Evolutionary conservation across 2,888 invertebrate genomes (phyloP).

Genomic region (Penaeus monodon): DNA sequence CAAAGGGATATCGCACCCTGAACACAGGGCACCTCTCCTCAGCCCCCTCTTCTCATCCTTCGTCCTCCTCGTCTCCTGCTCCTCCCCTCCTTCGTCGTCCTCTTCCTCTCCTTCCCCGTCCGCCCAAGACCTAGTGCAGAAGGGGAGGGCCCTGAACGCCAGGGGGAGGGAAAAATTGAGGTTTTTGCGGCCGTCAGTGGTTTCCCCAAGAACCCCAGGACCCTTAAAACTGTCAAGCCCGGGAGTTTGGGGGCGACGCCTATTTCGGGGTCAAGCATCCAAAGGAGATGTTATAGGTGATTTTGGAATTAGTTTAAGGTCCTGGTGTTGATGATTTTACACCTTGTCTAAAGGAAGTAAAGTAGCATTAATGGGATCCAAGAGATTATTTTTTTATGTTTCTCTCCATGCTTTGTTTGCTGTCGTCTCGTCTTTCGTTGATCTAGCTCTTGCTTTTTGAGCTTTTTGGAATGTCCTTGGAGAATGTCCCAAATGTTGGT

Average conservation of each 20-base stretch:
- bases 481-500: no score
- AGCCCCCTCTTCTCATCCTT: slow-evolving; percentile 13
- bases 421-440: no score
- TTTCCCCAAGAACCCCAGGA: slow-evolving; percentile 79
- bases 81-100: slow-evolving; percentile 27
- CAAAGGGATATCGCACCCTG: slow-evolving; percentile 61
- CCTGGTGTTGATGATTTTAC: no score
- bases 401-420: no score
- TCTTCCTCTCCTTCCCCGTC: slow-evolving; percentile 28
- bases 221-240: slow-evolving; percentile 60
- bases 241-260: slow-evolving; percentile 98
- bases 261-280: slow-evolving; percentile 86
- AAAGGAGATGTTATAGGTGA: slow-evolving; percentile 93
- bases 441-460: no score
- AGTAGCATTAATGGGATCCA: no score
- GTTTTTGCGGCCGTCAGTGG: slow-evolving; percentile 89
- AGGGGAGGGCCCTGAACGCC: background rate
- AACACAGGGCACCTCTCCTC: slow-evolving; percentile 12
- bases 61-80: slow-evolving; percentile 13
- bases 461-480: no score
- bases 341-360: no score
- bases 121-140: slow-evolving; percentile 16
- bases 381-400: no score
- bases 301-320: slow-evolving; percentile 66
- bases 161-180: slow-evolving; percentile 40